Percentiles rank a stretch among this genome's conserved stretches.
Evolutionary conservation across 2,888 invertebrate genomes (phyloP).

Genomic region (Eupithecia centaureata): DNA sequence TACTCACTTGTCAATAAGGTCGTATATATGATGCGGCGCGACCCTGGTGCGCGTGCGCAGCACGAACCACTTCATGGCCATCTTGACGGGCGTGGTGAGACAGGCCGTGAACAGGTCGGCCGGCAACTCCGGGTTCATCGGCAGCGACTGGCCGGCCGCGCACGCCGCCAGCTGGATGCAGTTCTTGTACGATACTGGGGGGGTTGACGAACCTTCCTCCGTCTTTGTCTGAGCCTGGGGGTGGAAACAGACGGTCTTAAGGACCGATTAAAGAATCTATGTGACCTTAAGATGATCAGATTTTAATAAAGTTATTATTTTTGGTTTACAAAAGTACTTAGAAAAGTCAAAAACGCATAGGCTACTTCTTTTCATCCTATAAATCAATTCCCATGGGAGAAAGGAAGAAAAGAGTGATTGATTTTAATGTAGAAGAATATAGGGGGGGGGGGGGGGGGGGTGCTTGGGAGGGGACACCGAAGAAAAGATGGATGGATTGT

Average conservation of each 20-base stretch:
- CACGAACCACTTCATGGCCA: constrained; percentile 97
- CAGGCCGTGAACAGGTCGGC: constrained; percentile 99
- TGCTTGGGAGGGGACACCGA: no score
- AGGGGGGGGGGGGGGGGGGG: no score
- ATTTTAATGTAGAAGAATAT: no score
- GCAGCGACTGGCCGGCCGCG: constrained; percentile 95
- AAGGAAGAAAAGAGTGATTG: no score
- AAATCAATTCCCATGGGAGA: no score
- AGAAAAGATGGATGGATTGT: no score
- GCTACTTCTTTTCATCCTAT: no score
- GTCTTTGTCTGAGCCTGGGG: constrained; percentile 26
- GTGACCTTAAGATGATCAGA: no score
- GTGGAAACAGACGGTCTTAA: background rate
- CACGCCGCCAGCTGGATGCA: constrained; percentile 99
- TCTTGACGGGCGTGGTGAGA: constrained; percentile 98
- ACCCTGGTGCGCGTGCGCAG: constrained; percentile 91
- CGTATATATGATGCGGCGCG: constrained; percentile 91
- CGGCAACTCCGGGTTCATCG: constrained; percentile 98
- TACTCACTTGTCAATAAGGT: constrained; percentile 94
- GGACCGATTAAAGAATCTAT: no score
- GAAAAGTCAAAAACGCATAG: no score
- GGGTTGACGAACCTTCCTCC: constrained; percentile 36
- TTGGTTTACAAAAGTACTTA: no score
- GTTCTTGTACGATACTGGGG: constrained; percentile 88
- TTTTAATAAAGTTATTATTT: no score